Base-by-base conservation (phyloP, 1,140 invertebrate genomes). In the Schlechtendalia chinensis region DNA sequence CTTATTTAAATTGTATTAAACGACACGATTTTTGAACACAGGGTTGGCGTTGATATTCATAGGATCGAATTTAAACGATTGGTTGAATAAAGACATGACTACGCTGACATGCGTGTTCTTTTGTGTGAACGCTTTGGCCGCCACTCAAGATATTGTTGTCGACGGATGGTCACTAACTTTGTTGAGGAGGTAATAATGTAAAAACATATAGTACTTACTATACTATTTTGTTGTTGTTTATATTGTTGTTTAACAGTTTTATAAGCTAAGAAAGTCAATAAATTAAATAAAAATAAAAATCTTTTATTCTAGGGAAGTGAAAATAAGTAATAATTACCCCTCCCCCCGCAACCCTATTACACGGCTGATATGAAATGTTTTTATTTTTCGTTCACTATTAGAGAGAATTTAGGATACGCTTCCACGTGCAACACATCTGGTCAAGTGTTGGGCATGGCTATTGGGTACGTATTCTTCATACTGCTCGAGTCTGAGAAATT, bases 111-210 rank as follows among this genome's bases (percentile, higher is more conserved):
- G 89, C 27, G 88, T 96, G 65, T 99, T 99, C 87, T 95, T 99
- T 85, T 87, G 90, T 67, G 87, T 99, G 1, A 98, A 98, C 84
- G 97, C 98, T 84, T 88, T 99, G 72, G 97, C 97, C 17, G 97
- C 98, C 1, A 99, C 97, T 27, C 98, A 99, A 88, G 98, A 99
- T 86, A 99, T 99, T 85, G 97, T 96, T 72, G 97, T 99, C 0
- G 98, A 99, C 90, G 98, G 98, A 8, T 99, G 98, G 98, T 97
- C 98, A 1, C 87, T 99, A 1, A 99, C 98, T 5, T 98, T 99
- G 94, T 87, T 99, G 2, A 95, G 96, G 85, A 93, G 94, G 91
- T 93, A 86, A 83, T 14, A 6, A 16, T 22, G 1, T 24, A 6
- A 16, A 2, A 16, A 61, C 17, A 16, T 0, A 19, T 27, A 24